Evolutionary conservation across 92 coral and sea anemone species (phyloP).

Genomic region (Paragorgia papillata): DNA sequence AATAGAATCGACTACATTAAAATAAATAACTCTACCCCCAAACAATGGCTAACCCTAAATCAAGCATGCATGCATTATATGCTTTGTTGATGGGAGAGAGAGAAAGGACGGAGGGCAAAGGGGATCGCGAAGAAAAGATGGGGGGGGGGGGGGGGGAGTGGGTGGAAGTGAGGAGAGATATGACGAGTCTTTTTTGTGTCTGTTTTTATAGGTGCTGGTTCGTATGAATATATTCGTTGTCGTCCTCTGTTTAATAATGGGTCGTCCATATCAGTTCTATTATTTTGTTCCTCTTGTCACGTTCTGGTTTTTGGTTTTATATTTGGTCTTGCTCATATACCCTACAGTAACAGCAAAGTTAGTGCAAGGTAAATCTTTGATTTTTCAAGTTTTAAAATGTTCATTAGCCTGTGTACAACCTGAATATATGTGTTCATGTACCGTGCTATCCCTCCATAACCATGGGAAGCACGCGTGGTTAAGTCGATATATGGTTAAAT

Average conservation of each 20-base stretch:
- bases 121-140: not conserved
- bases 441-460: too few species aligned
- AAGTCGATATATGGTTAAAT: too few species aligned
- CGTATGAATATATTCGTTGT: conserved; percentile 88
- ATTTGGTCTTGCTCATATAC: conserved; percentile 67
- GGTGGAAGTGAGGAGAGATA: not conserved
- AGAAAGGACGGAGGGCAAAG: too few species aligned
- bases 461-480: too few species aligned
- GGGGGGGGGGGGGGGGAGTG: not conserved
- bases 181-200: not conserved
- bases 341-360: conserved; percentile 86
- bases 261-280: conserved; percentile 95
- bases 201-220: conserved; percentile 74
- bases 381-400: too few species aligned
- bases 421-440: too few species aligned
- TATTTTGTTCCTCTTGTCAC: conserved; percentile 96
- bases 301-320: conserved; percentile 86
- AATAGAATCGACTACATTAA: too few species aligned
- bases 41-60: too few species aligned
- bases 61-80: too few species aligned
- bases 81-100: too few species aligned
- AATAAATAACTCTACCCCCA: too few species aligned
- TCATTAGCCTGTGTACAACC: too few species aligned
- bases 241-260: conserved; percentile 88
- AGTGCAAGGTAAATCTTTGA: conserved; percentile 73